phyloP scores from a whole-genome alignment of 2,797 vertebrate genomes.

The Dendrocincla tyrannina region DNA sequence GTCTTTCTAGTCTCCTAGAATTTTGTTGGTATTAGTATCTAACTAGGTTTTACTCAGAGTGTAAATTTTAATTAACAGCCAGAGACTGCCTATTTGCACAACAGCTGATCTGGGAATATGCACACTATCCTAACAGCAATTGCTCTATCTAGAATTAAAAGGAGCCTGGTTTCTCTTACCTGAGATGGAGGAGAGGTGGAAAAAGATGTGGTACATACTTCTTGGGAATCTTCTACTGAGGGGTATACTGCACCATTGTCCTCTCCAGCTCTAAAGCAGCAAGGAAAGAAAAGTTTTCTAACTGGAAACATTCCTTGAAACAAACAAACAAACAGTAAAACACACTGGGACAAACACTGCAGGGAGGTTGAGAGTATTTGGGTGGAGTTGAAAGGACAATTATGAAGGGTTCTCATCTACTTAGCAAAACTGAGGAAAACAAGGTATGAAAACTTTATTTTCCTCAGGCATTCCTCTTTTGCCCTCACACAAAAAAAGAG shows the following conservation, averaged over 20 bases:
- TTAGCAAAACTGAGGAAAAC: conserved; percentile 4
- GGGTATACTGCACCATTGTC: conserved; percentile 83
- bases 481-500: not conserved
- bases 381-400: conserved; percentile 44
- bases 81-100: not conserved
- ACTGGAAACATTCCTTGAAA: not conserved
- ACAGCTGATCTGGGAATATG: not conserved
- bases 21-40: not conserved
- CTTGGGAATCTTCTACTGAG: conserved; percentile 95
- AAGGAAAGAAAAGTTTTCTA: conserved; percentile 10
- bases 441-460: not conserved
- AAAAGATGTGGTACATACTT: conserved; percentile 97
- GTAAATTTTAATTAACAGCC: not conserved
- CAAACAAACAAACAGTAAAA: not conserved
- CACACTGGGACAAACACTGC: not conserved
- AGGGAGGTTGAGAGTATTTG: conserved; percentile 13
- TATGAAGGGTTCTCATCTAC: not conserved
- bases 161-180: conserved; percentile 74
- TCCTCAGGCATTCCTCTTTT: not conserved
- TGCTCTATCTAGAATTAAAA: not conserved
- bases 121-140: not conserved
- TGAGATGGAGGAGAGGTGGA: conserved; percentile 98
- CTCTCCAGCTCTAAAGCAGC: conserved; percentile 83
- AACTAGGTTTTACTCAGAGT: not conserved
- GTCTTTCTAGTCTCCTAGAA: not conserved